Conservation (phyloP, 2,888 invertebrate species). For the Lypha dubia region DNA sequence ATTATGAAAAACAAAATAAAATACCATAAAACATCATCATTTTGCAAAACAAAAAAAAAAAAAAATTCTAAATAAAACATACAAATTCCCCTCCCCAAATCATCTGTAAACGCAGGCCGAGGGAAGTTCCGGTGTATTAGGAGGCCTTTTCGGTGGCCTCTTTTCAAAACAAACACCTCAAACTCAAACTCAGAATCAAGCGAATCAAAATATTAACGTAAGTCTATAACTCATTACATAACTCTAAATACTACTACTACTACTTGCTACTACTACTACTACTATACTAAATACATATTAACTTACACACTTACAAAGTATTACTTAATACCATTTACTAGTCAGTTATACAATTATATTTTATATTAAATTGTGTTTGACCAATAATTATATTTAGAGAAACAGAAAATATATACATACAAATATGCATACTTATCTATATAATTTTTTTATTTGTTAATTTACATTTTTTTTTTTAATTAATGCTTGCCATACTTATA, state of each 20-base stretch:
- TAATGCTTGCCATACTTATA: slow-evolving; percentile 42
- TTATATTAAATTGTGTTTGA: slow-evolving; percentile 31
- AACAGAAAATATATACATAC: not conserved
- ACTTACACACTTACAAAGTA: slow-evolving; percentile 46
- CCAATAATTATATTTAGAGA: slow-evolving; percentile 4
- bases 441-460: slow-evolving; percentile 10
- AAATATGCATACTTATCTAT: too few relatives aligned
- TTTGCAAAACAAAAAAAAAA: too few relatives aligned
- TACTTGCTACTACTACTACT: slow-evolving; percentile 28
- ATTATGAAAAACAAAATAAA: slow-evolving; percentile 40
- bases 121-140: slow-evolving; percentile 82
- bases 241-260: slow-evolving; percentile 43
- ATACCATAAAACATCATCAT: slow-evolving; percentile 72
- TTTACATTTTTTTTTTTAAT: slow-evolving; percentile 2
- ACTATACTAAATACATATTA: slow-evolving; percentile 48
- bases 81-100: slow-evolving; percentile 69
- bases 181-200: slow-evolving; percentile 82
- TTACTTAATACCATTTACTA: slow-evolving; percentile 5
- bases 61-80: slow-evolving; percentile 68
- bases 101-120: slow-evolving; percentile 81
- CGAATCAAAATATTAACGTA: slow-evolving; percentile 81
- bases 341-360: slow-evolving; percentile 33
- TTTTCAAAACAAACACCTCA: slow-evolving; percentile 82
- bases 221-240: slow-evolving; percentile 76
- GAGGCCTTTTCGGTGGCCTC: slow-evolving; percentile 83